A percentile compares a stretch with the other conserved stretches of the same genome.
phyloP scores from a whole-genome alignment of 2,888 invertebrate species.

The Noctua comes region DNA sequence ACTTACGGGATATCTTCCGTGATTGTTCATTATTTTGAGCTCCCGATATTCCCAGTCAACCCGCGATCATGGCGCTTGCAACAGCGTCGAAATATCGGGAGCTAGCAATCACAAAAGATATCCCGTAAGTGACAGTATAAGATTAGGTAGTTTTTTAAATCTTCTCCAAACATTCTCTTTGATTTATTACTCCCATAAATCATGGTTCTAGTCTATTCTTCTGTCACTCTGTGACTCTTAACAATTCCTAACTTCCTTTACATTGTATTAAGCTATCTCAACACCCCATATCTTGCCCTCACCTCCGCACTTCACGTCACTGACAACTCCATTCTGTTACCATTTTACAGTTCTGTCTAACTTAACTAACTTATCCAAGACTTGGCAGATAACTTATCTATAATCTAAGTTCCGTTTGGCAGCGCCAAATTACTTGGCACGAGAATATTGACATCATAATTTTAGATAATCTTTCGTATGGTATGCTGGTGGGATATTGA shows the following conservation, averaged over 20 bases:
- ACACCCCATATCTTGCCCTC: conserved; percentile 12
- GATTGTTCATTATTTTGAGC: too few relatives aligned
- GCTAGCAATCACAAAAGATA: too few relatives aligned
- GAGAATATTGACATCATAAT: conserved; percentile 80
- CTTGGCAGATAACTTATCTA: conserved; percentile 61
- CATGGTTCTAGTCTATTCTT: background rate
- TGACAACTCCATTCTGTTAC: conserved; percentile 39
- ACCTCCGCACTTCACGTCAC: conserved; percentile 28
- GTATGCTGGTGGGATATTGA: conserved; percentile 42
- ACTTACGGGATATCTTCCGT: too few relatives aligned
- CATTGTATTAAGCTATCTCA: conserved; percentile 14
- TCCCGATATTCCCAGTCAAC: too few relatives aligned
- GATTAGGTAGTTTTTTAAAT: background rate
- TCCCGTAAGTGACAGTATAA: too few relatives aligned
- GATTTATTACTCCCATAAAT: too few relatives aligned
- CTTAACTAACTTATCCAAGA: conserved; percentile 52
- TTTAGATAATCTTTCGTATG: conserved; percentile 73
- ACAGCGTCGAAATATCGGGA: too few relatives aligned
- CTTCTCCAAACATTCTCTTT: background rate
- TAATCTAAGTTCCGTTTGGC: conserved; percentile 59
- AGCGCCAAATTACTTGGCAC: conserved; percentile 61
- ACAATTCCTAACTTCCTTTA: conserved; percentile 1
- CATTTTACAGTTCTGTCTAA: conserved; percentile 32
- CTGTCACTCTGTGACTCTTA: background rate
- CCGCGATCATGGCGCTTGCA: too few relatives aligned